phyloP scores from a whole-genome alignment of 2,888 invertebrate genomes.

The Caenorhabditis sp. region DNA sequence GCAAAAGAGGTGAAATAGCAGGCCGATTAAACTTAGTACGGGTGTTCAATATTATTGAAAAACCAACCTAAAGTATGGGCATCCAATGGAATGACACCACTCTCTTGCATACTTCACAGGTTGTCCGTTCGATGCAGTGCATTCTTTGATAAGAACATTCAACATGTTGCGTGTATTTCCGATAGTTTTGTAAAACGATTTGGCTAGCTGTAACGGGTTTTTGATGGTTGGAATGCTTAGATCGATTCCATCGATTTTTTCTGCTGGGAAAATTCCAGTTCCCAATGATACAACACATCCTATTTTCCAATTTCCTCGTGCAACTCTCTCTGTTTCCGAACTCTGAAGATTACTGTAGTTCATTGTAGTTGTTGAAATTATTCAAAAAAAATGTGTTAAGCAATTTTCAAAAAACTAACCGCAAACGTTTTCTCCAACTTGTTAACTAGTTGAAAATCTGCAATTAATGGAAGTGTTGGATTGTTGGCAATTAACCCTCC shows the following conservation, averaged over 20 bases:
- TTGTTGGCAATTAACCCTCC: conserved; percentile 54
- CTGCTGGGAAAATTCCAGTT: conserved; percentile 41
- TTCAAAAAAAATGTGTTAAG: neutral
- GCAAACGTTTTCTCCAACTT: conserved; percentile 44
- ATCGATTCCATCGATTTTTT: conserved; percentile 52
- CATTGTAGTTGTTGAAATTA: too few species aligned
- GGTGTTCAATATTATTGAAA: too few species aligned
- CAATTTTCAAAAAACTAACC: neutral
- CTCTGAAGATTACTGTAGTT: conserved; percentile 8
- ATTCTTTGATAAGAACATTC: conserved; percentile 43
- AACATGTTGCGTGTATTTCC: conserved; percentile 38
- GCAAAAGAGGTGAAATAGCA: too few species aligned
- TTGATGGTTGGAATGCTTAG: conserved; percentile 29
- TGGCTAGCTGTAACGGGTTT: conserved; percentile 42
- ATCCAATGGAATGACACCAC: conserved; percentile 46
- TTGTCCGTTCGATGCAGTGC: conserved; percentile 49
- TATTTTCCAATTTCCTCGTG: conserved; percentile 36
- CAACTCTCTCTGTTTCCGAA: conserved; percentile 18
- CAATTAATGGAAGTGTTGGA: conserved; percentile 46
- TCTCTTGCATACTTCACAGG: conserved; percentile 47
- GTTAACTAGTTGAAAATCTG: conserved; percentile 36
- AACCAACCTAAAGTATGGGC: conserved; percentile 49
- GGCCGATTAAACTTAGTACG: too few species aligned
- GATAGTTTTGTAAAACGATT: conserved; percentile 32
- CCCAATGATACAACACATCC: conserved; percentile 49